Percentiles rank a stretch among this genome's conserved stretches.
Evolutionary conservation across 2,888 invertebrate genomes (phyloP).

Genomic region (Gastrophysa polygoni): DNA sequence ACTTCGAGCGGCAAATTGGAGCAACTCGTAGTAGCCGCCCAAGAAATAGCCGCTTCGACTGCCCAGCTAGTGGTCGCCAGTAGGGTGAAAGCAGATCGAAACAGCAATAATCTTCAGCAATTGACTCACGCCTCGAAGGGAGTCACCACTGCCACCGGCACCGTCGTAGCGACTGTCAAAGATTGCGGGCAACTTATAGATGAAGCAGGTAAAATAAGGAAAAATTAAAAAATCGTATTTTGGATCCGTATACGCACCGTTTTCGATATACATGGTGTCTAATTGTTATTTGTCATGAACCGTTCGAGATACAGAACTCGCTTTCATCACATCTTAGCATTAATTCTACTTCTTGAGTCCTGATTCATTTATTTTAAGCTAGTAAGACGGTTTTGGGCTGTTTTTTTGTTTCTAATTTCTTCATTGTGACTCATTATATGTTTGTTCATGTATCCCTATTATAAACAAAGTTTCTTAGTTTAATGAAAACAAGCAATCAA

Average conservation of each 20-base stretch:
- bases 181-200: constrained; percentile 85
- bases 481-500: too few relatives aligned
- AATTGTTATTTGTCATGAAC: too few relatives aligned
- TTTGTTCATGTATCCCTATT: too few relatives aligned
- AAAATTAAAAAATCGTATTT: not conserved
- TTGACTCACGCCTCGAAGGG: constrained; percentile 85
- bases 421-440: too few relatives aligned
- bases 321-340: too few relatives aligned
- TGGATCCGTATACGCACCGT: not conserved
- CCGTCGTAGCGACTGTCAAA: constrained; percentile 91
- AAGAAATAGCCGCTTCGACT: constrained; percentile 94
- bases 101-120: constrained; percentile 77
- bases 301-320: too few relatives aligned
- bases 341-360: too few relatives aligned
- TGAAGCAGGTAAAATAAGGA: constrained; percentile 69
- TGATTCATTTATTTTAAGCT: too few relatives aligned
- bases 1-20: constrained; percentile 85
- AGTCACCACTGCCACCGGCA: constrained; percentile 77
- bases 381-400: too few relatives aligned
- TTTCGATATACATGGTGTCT: too few relatives aligned
- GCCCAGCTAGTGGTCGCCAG: constrained; percentile 98
- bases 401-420: too few relatives aligned
- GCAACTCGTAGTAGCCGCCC: constrained; percentile 94
- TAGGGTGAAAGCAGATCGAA: constrained; percentile 90
- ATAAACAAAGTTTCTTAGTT: too few relatives aligned